phyloP scores from a whole-genome alignment of 2,113 vertebrate genomes.

The Colossoma macropomum region DNA sequence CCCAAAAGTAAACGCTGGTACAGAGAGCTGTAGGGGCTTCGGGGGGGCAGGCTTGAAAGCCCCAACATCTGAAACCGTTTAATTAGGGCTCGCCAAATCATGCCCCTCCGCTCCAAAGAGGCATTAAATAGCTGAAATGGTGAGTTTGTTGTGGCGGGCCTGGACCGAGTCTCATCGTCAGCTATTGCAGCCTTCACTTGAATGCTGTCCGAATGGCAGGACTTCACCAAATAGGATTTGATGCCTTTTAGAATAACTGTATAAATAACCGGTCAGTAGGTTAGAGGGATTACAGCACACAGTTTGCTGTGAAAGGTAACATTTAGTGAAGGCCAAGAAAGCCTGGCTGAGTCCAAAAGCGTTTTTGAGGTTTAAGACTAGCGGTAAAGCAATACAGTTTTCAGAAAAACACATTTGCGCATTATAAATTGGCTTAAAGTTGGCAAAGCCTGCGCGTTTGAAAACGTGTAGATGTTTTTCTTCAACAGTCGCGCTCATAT shows the following conservation, averaged over 20 bases:
- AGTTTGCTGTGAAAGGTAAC: constrained; percentile 39
- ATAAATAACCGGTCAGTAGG: constrained; percentile 70
- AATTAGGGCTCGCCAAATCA: constrained; percentile 64
- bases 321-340: constrained; percentile 31
- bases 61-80: constrained; percentile 75
- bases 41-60: constrained; percentile 52
- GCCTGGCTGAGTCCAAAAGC: constrained; percentile 35
- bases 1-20: constrained; percentile 62
- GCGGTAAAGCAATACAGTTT: constrained; percentile 35
- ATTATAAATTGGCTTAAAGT: constrained; percentile 38
- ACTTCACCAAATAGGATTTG: constrained; percentile 64
- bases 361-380: constrained; percentile 22
- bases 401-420: constrained; percentile 45
- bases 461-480: constrained; percentile 18
- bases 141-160: constrained; percentile 58
- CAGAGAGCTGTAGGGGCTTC: constrained; percentile 27
- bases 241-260: constrained; percentile 66
- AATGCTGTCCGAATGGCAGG: constrained; percentile 52
- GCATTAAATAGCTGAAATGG: constrained; percentile 71
- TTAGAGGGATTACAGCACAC: constrained; percentile 69
- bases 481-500: constrained; percentile 14
- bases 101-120: constrained; percentile 59
- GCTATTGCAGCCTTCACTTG: constrained; percentile 60
- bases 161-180: constrained; percentile 71
- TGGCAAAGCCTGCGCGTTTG: not conserved